phyloP scores from a whole-genome alignment of 2,888 invertebrate genomes.

The Saturnia pavonia region DNA sequence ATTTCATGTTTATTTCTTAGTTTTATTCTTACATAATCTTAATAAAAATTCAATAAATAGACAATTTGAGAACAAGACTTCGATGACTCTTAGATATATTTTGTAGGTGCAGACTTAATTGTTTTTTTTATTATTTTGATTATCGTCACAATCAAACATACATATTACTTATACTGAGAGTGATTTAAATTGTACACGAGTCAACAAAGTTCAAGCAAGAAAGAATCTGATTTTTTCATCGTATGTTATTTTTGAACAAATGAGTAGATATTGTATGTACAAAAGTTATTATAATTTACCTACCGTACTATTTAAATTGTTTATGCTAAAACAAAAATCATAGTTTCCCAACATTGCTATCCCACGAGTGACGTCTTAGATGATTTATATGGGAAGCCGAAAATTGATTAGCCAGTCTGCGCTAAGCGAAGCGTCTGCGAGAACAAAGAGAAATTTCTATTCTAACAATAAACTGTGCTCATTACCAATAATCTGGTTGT shows the following conservation, averaged over 20 bases:
- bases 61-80: no score
- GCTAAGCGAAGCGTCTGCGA: slow-evolving; percentile 56
- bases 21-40: no score
- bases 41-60: no score
- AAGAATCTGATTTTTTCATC: not conserved
- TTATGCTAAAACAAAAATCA: slow-evolving; percentile 15
- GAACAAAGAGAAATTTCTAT: slow-evolving; percentile 50
- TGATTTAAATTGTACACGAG: not conserved
- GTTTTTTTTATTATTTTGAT: not conserved
- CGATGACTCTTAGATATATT: no score
- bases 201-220: not conserved
- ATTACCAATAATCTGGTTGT: slow-evolving; percentile 40
- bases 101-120: no score
- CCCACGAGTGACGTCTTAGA: slow-evolving; percentile 56
- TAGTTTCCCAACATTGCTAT: slow-evolving; percentile 30
- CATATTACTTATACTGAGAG: not conserved
- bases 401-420: slow-evolving; percentile 67
- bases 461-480: slow-evolving; percentile 35
- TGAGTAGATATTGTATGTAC: not conserved
- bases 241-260: not conserved
- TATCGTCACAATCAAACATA: no score
- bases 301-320: not conserved
- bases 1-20: no score
- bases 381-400: slow-evolving; percentile 70
- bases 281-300: slow-evolving; percentile 8